A percentile compares a stretch with the other conserved stretches of the same genome.
Conservation (phyloP, 2,888 invertebrate species). For the Troides aeacus region DNA sequence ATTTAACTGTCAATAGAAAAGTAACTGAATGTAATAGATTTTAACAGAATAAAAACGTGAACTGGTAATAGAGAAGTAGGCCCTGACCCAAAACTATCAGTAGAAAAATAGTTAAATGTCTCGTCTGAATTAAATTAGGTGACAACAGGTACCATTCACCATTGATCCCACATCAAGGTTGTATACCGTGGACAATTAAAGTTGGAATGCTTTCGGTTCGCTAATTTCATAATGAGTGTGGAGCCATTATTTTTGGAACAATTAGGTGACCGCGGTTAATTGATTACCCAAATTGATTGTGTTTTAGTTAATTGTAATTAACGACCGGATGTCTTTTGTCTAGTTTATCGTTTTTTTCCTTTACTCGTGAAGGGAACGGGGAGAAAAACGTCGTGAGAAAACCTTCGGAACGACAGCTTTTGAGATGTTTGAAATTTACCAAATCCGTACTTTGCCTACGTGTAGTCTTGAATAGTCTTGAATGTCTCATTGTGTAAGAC, state of each 20-base stretch:
- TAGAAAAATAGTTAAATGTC: neutral
- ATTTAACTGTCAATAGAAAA: too few species aligned
- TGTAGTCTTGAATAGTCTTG: too few species aligned
- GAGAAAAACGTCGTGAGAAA: too few species aligned
- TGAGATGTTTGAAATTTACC: too few species aligned
- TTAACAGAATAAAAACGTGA: too few species aligned
- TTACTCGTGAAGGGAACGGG: neutral
- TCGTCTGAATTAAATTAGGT: neutral
- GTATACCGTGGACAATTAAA: neutral
- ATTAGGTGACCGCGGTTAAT: conserved; percentile 23
- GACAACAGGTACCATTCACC: neutral
- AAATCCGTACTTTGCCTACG: too few species aligned
- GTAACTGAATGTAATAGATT: too few species aligned
- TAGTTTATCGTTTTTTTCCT: neutral
- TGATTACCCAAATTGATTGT: conserved; percentile 21
- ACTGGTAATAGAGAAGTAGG: too few species aligned
- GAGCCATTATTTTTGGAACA: conserved; percentile 18
- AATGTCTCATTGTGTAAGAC: too few species aligned
- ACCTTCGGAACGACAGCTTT: too few species aligned
- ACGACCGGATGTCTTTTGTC: conserved; percentile 20
- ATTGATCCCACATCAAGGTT: neutral
- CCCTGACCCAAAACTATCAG: too few species aligned
- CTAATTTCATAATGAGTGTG: neutral
- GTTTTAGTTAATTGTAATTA: conserved; percentile 25
- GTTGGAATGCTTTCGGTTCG: neutral